These are phyloP conservation scores for Microctenopoma steveboyesi DNA, from an alignment of 2,797 vertebrate genomes.

Conservation along the genomic window DNA sequence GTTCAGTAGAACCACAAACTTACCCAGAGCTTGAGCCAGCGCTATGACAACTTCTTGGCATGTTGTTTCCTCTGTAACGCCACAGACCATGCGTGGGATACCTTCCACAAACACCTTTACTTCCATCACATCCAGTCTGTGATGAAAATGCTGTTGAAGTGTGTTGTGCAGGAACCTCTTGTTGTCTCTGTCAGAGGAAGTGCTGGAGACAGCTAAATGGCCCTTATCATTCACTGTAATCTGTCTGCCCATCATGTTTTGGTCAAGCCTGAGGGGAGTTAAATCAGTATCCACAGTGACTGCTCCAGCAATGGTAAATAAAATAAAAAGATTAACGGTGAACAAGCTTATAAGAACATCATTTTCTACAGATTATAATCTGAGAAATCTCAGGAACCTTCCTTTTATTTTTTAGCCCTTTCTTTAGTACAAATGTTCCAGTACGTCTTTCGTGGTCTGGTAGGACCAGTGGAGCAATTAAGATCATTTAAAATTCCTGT, in stretches of 20 bases:
- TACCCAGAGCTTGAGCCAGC: slow-evolving; percentile 83
- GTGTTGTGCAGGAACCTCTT: neutral
- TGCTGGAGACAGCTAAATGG: slow-evolving; percentile 40
- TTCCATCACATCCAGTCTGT: slow-evolving; percentile 76
- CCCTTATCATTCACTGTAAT: slow-evolving; percentile 42
- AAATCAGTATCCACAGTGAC: neutral
- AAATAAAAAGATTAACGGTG: neutral
- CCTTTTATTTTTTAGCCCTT: slow-evolving; percentile 31
- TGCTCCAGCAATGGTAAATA: neutral
- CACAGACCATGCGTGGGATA: slow-evolving; percentile 82
- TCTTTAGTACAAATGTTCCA: slow-evolving; percentile 10
- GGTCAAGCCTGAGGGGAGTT: slow-evolving; percentile 9
- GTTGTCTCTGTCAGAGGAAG: slow-evolving; percentile 33
- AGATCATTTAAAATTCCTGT: slow-evolving; percentile 72
- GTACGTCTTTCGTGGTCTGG: slow-evolving; percentile 33
- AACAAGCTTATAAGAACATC: neutral
- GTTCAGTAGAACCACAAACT: slow-evolving; percentile 15
- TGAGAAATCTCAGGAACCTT: slow-evolving; percentile 26
- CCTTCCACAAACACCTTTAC: slow-evolving; percentile 84
- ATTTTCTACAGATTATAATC: neutral
- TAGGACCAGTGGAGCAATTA: slow-evolving; percentile 63
- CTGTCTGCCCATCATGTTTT: slow-evolving; percentile 33
- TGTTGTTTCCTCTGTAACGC: slow-evolving; percentile 82
- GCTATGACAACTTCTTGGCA: slow-evolving; percentile 86
- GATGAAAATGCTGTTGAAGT: neutral